Evolutionary conservation across 2,113 vertebrate species (phyloP).

Genomic region (Sinocyclocheilus maitianheensis): DNA sequence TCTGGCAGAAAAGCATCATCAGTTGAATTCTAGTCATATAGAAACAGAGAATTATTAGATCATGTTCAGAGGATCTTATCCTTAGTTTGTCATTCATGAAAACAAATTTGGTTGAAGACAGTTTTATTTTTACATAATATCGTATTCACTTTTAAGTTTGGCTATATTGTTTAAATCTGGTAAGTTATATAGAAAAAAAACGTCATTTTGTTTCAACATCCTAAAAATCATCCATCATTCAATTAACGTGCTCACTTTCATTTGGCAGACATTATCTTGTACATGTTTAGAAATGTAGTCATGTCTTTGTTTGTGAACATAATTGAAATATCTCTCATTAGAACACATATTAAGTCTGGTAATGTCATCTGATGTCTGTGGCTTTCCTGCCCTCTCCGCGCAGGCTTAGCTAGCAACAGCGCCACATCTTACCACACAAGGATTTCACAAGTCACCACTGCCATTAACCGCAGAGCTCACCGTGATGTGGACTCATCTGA

Average conservation of each 20-base stretch:
- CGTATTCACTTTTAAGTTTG: neutral
- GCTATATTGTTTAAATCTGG: neutral
- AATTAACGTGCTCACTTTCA: neutral
- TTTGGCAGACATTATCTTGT: neutral
- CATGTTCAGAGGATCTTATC: neutral
- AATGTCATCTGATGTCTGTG: neutral
- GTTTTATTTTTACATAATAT: neutral
- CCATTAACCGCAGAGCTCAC: slow-evolving; percentile 81
- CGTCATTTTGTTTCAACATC: neutral
- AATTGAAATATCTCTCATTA: neutral
- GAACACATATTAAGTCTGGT: neutral
- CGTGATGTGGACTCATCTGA: slow-evolving; percentile 68
- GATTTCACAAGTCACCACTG: slow-evolving; percentile 88
- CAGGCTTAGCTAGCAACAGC: slow-evolving; percentile 82
- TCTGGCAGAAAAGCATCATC: neutral
- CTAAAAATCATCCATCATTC: neutral
- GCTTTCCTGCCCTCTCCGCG: slow-evolving; percentile 11
- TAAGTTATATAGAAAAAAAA: neutral
- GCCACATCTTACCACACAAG: slow-evolving; percentile 74
- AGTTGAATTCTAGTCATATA: neutral
- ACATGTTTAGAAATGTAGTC: neutral
- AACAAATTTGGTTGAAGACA: neutral
- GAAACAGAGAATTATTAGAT: neutral
- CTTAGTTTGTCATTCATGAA: neutral
- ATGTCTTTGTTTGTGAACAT: neutral